Base-by-base conservation (phyloP, 2,797 vertebrate genomes). In the Cryptoblepharus egeriae region DNA sequence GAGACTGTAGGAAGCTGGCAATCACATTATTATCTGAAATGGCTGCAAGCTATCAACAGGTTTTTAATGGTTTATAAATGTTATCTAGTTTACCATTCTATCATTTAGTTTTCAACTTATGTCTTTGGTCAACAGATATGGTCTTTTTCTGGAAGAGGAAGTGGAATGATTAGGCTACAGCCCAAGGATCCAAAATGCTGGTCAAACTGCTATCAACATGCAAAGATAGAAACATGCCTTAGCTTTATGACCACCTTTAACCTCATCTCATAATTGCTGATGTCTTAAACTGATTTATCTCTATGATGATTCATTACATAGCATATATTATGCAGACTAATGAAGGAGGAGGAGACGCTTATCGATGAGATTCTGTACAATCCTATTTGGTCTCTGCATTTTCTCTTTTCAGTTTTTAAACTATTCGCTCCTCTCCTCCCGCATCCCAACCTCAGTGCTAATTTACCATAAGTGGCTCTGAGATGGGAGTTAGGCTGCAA, bases 21-120 rank as follows among this genome's bases (percentile, higher is more conserved):
- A 11, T 65, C 13, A 8, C 55, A 37, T 75, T 63, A 32, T 20
- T 32, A 61, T 81, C 65, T 81, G 61, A 81, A 81, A 81, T 28
- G 79, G 32, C 65, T 28, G 32, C 32, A 57, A 73, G 60, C 28
- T 20, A 63, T 45, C 45, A 72, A 24, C 60, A n/a, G 18, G 37
- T 74, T 81, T 74, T 57, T 55, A 32, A 26, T 65, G 24, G 20
- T 81, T 37, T 65, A 74, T 55, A 71, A 74, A 55, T 15, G 45
- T 49, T 72, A 63, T 26, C 32, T 45, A 42, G 60, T 28, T 45
- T 8, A 22, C 24, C 60, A 52, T 80, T 26, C 13, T 28, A n/a
- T 32, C 78, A 71, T 79, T 79, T 57, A 32, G 30, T 72, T 61
- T 20, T 49, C 3, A 32, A 61, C 55, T 49, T 70, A 24, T 55